Evolutionary conservation across 2,888 invertebrate species (phyloP), one percentile per base, ranked within the genome.

Genomic region (Drosophila nr. fundita): DNA sequence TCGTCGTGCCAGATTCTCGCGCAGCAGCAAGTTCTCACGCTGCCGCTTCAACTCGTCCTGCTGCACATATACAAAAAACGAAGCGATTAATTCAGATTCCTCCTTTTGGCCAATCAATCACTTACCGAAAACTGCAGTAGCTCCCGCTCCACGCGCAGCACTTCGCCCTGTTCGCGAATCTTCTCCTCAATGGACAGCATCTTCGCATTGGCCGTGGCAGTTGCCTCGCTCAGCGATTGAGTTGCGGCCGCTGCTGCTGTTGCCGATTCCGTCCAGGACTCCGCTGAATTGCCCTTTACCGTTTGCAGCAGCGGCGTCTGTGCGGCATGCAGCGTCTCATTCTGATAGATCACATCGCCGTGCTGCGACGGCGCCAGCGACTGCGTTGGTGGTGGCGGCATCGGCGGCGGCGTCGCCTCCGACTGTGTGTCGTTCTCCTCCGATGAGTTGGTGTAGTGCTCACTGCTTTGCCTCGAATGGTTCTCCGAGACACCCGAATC

Each of bases 381-480:
- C 21, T 63, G 63, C 34, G 63, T n/a, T 30, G 84, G 78, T 24
- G 72, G 76, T 59, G 78, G 83, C 8, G 74, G 73, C 68, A 79
- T 76, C n/a, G 83, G 86, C 57, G 83, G 89, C 21, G 89, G 91
- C 30, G 90, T 90, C 54, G 75, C 87, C 68, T 85, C 92, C 32
- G 78, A 90, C 94, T 82, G 97, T 7, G 84, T 89, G 61, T 92
- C 92, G 69, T 91, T 91, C 92, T 97, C 97, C 90, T 97, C 97
- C 10, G 96, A 96, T 72, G 96, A 96, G 57, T 95, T 94, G 11
- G 96, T 96, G 92, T 96, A 96, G 6, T 96, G 96, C 94, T 96
- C 97, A 92, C 97, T 97, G 89, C 96, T 96, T 91, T 97, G 97
- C 83, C 97, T 95, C 89, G 96, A 96, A 88, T 97, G 97, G 82